Percentiles rank a stretch among this genome's conserved stretches.
Evolutionary conservation across 2,797 vertebrate genomes (phyloP).

Genomic region (Manis pentadactyla): DNA sequence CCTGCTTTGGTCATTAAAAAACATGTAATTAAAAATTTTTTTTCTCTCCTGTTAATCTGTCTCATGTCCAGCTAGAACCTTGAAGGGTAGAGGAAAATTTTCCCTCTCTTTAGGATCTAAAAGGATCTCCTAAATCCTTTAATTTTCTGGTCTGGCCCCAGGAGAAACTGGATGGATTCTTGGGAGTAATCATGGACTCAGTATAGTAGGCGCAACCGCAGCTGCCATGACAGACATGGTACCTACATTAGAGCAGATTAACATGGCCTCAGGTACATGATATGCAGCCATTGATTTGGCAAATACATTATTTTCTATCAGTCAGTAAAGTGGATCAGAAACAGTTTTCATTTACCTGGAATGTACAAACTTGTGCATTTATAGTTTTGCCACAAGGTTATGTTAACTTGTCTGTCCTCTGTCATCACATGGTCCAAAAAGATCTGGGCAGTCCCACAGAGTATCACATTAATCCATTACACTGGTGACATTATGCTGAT

Average conservation of each 20-base stretch:
- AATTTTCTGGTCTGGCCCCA: background rate
- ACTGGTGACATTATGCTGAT: background rate
- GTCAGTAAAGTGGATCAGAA: conserved; percentile 7
- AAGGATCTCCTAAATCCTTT: background rate
- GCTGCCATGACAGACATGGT: background rate
- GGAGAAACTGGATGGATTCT: background rate
- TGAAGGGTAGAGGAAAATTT: too few species aligned
- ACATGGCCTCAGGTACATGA: background rate
- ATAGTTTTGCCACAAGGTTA: background rate
- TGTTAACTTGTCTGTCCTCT: background rate
- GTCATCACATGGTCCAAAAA: background rate
- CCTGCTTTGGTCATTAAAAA: too few species aligned
- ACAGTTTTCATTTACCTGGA: background rate
- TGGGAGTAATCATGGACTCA: background rate
- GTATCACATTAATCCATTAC: background rate
- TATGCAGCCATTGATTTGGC: background rate
- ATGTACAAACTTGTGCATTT: background rate
- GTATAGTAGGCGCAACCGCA: background rate
- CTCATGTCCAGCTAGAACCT: too few species aligned
- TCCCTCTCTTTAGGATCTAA: background rate
- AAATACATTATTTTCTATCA: background rate
- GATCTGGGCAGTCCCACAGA: background rate
- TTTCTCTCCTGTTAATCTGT: too few species aligned
- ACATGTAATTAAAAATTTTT: too few species aligned
- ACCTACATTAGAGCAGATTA: background rate